These are phyloP conservation scores for Pteropus rufus DNA, from an alignment of 2,797 vertebrate species.

Conservation along the genomic window DNA sequence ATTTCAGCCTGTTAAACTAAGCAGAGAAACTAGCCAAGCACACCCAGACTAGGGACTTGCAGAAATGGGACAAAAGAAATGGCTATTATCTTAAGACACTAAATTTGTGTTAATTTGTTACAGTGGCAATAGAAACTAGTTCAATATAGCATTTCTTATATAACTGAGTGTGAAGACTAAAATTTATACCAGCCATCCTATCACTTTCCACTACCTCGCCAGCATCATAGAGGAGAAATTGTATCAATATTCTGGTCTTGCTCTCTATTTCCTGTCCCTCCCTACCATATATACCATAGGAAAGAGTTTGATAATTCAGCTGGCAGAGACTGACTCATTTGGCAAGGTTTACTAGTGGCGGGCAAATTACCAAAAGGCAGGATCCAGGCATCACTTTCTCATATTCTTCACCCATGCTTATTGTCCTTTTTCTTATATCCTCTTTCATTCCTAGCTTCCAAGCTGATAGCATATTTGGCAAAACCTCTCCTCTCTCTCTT, in stretches of 20 bases:
- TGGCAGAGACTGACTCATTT: neutral
- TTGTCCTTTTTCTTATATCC: neutral
- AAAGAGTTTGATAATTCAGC: neutral
- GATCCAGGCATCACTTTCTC: neutral
- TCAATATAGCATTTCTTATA: neutral
- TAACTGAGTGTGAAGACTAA: neutral
- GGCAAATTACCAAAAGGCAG: neutral
- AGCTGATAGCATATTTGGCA: neutral
- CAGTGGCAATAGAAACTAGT: neutral
- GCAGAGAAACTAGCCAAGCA: neutral
- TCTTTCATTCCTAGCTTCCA: neutral
- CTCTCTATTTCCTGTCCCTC: neutral
- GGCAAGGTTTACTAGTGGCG: neutral
- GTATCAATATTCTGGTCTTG: neutral
- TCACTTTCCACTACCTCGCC: neutral
- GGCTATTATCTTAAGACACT: neutral
- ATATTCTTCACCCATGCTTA: neutral
- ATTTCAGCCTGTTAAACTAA: neutral
- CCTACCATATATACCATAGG: neutral
- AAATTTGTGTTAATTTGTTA: neutral
- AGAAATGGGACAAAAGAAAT: neutral
- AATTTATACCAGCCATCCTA: neutral
- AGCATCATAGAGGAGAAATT: neutral
- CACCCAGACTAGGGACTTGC: neutral
- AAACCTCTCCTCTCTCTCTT: neutral